These are phyloP conservation scores for Vombatus ursinus DNA, from an alignment of 2,113 vertebrate genomes.

Conservation along the genomic window DNA sequence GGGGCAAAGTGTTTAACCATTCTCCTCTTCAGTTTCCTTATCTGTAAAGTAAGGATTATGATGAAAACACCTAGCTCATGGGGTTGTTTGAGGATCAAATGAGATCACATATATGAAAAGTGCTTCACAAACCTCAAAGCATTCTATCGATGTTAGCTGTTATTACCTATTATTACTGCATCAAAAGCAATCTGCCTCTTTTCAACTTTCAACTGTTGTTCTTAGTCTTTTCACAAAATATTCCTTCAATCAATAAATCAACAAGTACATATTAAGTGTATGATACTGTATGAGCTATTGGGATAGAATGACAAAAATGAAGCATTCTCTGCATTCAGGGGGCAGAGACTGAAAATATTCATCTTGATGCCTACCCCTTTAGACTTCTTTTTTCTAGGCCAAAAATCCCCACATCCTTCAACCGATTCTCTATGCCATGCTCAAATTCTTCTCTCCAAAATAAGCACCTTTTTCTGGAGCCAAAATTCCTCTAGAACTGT, in stretches of 20 bases:
- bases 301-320: not conserved
- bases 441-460: not conserved
- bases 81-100: not conserved
- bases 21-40: not conserved
- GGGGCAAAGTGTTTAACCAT: conserved; percentile 9
- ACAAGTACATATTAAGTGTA: not conserved
- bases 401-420: not conserved
- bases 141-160: not conserved
- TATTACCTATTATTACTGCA: not conserved
- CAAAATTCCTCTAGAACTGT: not conserved
- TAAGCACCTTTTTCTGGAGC: not conserved
- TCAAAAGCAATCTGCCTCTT: not conserved
- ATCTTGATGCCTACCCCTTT: not conserved
- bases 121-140: not conserved
- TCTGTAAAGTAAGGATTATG: conserved; percentile 18
- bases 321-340: not conserved
- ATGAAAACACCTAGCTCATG: not conserved
- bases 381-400: not conserved
- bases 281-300: not conserved
- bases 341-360: not conserved
- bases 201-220: not conserved
- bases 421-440: not conserved
- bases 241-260: not conserved
- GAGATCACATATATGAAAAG: not conserved
- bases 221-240: not conserved